These are phyloP conservation scores for Acanthiza pusilla DNA, from an alignment of 2,797 vertebrate genomes.

Conservation along the genomic window DNA sequence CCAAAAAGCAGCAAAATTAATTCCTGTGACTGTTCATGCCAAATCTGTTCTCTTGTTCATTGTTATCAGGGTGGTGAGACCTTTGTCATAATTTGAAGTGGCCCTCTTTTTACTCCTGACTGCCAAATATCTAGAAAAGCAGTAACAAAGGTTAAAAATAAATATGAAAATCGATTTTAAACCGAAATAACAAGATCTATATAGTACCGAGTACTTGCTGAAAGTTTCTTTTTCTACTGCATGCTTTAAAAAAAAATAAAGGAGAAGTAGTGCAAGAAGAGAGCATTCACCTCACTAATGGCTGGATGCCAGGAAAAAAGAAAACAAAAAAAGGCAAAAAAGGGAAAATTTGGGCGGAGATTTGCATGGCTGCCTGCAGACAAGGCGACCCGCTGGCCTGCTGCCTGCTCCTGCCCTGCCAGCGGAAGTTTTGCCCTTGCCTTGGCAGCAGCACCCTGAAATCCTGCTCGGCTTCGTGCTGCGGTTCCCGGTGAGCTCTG, in stretches of 20 bases:
- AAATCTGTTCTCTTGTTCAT: background rate
- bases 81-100: constrained; percentile 28
- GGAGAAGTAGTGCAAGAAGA: background rate
- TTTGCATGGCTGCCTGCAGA: background rate
- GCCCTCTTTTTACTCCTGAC: background rate
- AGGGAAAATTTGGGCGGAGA: background rate
- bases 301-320: constrained; percentile 12
- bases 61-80: background rate
- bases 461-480: background rate
- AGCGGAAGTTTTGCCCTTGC: background rate
- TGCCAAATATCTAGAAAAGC: background rate
- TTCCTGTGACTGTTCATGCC: background rate
- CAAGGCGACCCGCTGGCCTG: background rate
- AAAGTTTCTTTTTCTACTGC: constrained; percentile 33
- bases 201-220: background rate
- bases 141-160: background rate
- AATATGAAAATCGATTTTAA: rapidly evolving
- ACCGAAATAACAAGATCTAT: background rate
- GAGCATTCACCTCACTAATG: constrained; percentile 8
- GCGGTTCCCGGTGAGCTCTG: rapidly evolving
- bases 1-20: constrained; percentile 30
- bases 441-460: background rate
- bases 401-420: constrained; percentile 1
- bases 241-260: background rate
- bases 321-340: background rate